Evolutionary conservation across 1,140 invertebrate genomes (phyloP), one percentile per base, ranked within the genome.

Genomic region (Carcinoscorpius rotundicauda): DNA sequence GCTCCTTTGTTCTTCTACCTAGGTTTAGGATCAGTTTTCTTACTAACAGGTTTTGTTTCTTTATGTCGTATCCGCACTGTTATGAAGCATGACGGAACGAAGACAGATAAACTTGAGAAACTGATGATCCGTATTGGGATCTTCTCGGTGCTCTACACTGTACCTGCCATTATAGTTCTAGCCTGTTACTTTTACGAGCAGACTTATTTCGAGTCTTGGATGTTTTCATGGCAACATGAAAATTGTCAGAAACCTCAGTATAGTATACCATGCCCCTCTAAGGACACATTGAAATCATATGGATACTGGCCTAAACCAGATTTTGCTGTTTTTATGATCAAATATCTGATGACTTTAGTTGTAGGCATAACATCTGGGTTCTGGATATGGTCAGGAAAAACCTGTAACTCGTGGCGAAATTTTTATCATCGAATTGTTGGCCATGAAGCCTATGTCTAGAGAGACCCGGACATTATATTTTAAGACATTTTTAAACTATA

Each of bases 381-480:
- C 67, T 98, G 95, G 95, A 91, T 98, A 52, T 96, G 94, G 87
- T 97, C 93, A 8, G 88, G 91, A 53, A 99, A 99, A 79, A 98
- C 96, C 1, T 81, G 97, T 70, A 85, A 86, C 59, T 94, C 91
- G 68, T 98, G 94, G 93, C 85, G 85, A 73, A 86, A 89, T 72
- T 94, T 96, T 59, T 72, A 74, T 61, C 67, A 67, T 10, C 72
- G 73, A 69, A 64, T 65, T 51, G 52, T 59, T 55, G 61, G 64
- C 10, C 66, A 81, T 10, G 85, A 87, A 76, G 86, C 86, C n/a
- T 88, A 88, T 75, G 85, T 87, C 66, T 86, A 29, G 29, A 29
- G 29, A 29, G 29, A 29, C 29, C 29, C 29, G 29, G 29, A 29
- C 29, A 29, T 29, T 29, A 29, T 29, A 29, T 29, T 29, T 29